Evolutionary conservation across 2,797 vertebrate genomes (phyloP), one percentile per base, ranked within the genome.

Genomic region (Diglossa cyanea): DNA sequence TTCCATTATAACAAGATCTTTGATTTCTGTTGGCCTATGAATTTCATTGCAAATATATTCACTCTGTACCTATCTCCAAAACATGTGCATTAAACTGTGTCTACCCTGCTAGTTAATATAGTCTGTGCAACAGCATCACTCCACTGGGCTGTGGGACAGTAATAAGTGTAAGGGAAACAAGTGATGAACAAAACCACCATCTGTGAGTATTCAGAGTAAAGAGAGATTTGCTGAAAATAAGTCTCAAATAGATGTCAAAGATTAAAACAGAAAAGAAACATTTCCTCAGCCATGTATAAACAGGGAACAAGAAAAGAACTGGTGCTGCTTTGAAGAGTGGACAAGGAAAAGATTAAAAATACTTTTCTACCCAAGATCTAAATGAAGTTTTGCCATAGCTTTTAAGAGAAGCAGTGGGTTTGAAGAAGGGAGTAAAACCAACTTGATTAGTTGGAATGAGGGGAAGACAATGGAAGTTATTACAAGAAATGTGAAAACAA

Each of bases 21-120:
- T 85, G 84, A 91, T 93, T 95, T 85, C 81, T 84, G 40, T 92
- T 93, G 33, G 89, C 55, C 78, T 82, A 53, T 70, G 84, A 92
- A 91, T 91, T 87, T 95, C 71, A 60, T 67, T 92, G 77, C 60
- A 87, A 73, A 70, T 92, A 39, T 39, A n/a, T 85, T 93, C 78
- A 23, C 61, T 87, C 53, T 87, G 71, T 87, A 82, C 53, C 86
- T 85, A 18, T 33, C 71, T 89, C 83, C 45, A 67, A 65, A 85
- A 77, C 62, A 88, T 87, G 75, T 83, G 68, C 54, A 33, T 80
- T 81, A 82, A 89, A 67, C 74, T 53, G 3, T 37, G 25, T 44
- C 54, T 72, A 6, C 42, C 21, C 50, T 44, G 18, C 25, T 83
- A 37, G 84, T 83, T 73, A 42, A 70, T 76, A 7, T 1, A 28